Percentiles rank a stretch among this genome's conserved stretches.
These are phyloP conservation scores for Crotalus horridus DNA, from an alignment of 2,113 vertebrate genomes.

Conservation along the genomic window DNA sequence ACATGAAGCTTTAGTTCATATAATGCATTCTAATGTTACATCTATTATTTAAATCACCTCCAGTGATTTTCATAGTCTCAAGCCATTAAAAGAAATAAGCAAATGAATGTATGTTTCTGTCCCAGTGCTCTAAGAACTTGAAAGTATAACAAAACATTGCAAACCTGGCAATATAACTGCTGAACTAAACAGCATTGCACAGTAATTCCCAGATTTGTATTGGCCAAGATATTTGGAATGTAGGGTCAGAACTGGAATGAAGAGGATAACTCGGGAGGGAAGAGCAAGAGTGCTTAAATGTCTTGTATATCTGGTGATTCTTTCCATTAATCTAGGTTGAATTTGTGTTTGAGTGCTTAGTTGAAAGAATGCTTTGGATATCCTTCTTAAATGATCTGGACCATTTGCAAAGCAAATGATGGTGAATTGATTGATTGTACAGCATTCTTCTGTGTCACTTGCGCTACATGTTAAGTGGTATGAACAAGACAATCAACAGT, in stretches of 20 bases:
- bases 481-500: background rate
- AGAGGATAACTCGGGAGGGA: background rate
- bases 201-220: background rate
- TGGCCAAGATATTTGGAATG: background rate
- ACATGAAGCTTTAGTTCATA: constrained; percentile 7
- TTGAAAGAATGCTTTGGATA: background rate
- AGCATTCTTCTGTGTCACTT: background rate
- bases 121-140: background rate
- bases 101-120: background rate
- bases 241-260: background rate
- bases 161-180: background rate
- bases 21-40: constrained; percentile 34
- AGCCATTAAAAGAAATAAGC: constrained; percentile 27
- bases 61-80: constrained; percentile 27
- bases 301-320: background rate
- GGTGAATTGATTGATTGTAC: background rate
- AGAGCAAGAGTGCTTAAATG: background rate
- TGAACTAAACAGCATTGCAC: background rate
- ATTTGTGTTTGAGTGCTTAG: background rate
- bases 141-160: constrained; percentile 4
- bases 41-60: constrained; percentile 31
- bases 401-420: background rate
- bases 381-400: background rate
- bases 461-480: background rate
- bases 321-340: background rate